phyloP scores from a whole-genome alignment of 2,888 invertebrate species.

The Eilema caniola region DNA sequence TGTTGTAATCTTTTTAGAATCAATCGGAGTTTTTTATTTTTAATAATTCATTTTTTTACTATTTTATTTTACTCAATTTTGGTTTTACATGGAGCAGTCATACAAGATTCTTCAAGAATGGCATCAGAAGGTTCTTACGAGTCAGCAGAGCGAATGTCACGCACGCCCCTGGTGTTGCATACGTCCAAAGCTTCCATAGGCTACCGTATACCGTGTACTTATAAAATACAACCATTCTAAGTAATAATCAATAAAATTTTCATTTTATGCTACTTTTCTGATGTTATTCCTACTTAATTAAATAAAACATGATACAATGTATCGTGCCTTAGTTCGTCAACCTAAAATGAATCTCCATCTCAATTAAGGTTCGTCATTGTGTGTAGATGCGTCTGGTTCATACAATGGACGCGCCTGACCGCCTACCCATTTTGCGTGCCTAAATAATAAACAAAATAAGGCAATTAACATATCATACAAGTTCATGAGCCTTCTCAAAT shows the following conservation, averaged over 20 bases:
- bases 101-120: too few relatives aligned
- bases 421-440: constrained; percentile 49
- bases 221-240: too few relatives aligned
- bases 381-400: constrained; percentile 38
- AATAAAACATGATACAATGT: constrained; percentile 11
- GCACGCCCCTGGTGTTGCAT: too few relatives aligned
- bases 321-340: constrained; percentile 32
- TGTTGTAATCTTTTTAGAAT: too few relatives aligned
- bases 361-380: constrained; percentile 58
- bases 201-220: too few relatives aligned
- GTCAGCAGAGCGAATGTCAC: too few relatives aligned
- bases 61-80: too few relatives aligned
- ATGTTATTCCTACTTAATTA: neutral
- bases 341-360: constrained; percentile 42
- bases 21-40: too few relatives aligned
- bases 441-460: constrained; percentile 41
- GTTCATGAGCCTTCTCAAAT: constrained; percentile 8
- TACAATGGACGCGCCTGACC: constrained; percentile 50
- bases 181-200: too few relatives aligned
- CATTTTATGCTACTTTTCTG: neutral
- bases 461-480: constrained; percentile 27
- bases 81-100: too few relatives aligned
- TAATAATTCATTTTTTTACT: too few relatives aligned
- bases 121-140: too few relatives aligned
- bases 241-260: neutral